Percentiles rank a stretch among this genome's conserved stretches.
Evolutionary conservation across 2,888 invertebrate species (phyloP).

Genomic region (Rhingia campestris): DNA sequence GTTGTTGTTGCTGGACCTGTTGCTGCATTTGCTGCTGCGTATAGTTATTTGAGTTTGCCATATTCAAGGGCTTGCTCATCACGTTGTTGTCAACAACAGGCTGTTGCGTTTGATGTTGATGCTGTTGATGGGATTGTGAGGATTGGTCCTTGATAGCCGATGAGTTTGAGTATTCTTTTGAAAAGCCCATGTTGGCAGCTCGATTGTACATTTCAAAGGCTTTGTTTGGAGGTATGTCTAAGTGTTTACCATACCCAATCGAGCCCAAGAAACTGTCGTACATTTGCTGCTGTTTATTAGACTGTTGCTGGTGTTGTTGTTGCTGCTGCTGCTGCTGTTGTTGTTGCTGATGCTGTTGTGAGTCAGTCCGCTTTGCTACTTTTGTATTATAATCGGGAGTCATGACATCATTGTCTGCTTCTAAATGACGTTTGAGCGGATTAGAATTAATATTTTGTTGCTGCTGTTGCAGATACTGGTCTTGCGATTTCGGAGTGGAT

Average conservation of each 20-base stretch:
- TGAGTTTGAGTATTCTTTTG: slow-evolving; percentile 79
- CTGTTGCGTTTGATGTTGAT: slow-evolving; percentile 74
- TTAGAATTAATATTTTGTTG: slow-evolving; percentile 75
- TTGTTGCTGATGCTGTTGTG: slow-evolving; percentile 63
- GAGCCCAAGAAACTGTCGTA: slow-evolving; percentile 82
- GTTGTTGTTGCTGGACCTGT: slow-evolving; percentile 75
- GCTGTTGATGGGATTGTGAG: slow-evolving; percentile 76
- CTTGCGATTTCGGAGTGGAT: slow-evolving; percentile 57
- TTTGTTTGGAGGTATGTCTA: slow-evolving; percentile 81
- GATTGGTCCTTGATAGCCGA: slow-evolving; percentile 75
- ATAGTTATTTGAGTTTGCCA: slow-evolving; percentile 76
- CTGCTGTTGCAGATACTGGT: slow-evolving; percentile 50
- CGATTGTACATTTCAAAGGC: slow-evolving; percentile 83
- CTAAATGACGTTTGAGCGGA: slow-evolving; percentile 78
- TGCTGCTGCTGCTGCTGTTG: slow-evolving; percentile 75
- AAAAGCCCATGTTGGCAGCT: slow-evolving; percentile 81
- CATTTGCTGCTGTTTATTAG: slow-evolving; percentile 80
- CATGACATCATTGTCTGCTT: slow-evolving; percentile 75
- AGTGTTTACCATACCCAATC: slow-evolving; percentile 80
- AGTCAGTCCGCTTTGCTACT: slow-evolving; percentile 77
- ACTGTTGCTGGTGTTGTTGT: slow-evolving; percentile 76
- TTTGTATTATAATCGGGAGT: slow-evolving; percentile 79
- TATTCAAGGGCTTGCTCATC: slow-evolving; percentile 74
- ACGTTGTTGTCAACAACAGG: slow-evolving; percentile 75
- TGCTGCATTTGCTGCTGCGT: slow-evolving; percentile 77